These are phyloP conservation scores for Microtus pennsylvanicus DNA, from an alignment of 2,113 vertebrate genomes.

Conservation along the genomic window DNA sequence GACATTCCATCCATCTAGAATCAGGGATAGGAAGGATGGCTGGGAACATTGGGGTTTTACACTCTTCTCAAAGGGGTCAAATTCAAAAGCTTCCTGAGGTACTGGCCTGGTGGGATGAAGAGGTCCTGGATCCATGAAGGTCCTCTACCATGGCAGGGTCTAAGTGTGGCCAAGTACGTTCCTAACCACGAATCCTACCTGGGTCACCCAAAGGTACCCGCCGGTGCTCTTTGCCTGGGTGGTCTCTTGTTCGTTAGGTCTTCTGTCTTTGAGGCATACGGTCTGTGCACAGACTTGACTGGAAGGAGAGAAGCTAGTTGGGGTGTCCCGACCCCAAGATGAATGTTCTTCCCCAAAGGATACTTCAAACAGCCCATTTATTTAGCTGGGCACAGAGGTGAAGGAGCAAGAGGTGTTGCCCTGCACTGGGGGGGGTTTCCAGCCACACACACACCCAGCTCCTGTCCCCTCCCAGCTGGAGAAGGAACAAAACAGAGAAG, in stretches of 20 bases:
- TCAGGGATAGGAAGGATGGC: no score
- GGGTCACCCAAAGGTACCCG: no score
- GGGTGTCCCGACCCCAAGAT: background rate
- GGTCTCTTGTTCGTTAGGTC: background rate
- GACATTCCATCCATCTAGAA: background rate
- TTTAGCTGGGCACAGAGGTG: background rate
- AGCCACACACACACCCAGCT: no score
- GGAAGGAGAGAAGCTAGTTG: background rate
- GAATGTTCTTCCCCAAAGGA: background rate
- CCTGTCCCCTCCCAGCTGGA: background rate
- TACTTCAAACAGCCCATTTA: background rate
- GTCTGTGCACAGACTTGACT: background rate
- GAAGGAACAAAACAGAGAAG: background rate
- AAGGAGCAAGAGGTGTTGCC: background rate
- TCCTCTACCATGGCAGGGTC: background rate
- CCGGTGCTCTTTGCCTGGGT: background rate
- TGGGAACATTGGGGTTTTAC: no score
- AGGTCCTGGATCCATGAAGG: background rate
- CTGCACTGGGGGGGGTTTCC: background rate
- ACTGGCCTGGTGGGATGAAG: no score
- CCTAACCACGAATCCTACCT: no score
- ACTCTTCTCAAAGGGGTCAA: background rate
- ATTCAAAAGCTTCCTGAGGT: background rate
- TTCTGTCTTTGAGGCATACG: background rate
- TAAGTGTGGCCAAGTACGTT: rapidly evolving